phyloP scores from a whole-genome alignment of 2,113 vertebrate species.

The Microcebus lehilahytsara region DNA sequence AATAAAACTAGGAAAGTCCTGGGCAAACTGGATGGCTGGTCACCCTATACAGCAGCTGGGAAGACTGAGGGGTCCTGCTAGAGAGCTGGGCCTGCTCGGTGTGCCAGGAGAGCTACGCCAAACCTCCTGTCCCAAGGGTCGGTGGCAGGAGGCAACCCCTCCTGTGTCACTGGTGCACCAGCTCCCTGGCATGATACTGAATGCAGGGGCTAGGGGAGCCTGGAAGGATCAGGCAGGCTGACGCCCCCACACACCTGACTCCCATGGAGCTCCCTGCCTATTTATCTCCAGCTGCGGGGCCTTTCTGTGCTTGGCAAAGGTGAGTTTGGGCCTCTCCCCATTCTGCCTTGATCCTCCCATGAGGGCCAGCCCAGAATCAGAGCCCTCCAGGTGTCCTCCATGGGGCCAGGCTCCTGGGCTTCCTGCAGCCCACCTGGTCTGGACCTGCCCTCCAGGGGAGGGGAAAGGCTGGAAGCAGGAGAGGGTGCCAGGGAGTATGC shows the following conservation, averaged over 20 bases:
- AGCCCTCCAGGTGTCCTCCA: not conserved
- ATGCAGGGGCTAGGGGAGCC: not conserved
- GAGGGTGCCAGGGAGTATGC: rapidly evolving
- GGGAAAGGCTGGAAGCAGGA: not conserved
- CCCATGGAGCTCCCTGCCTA: not conserved
- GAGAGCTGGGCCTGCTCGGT: not conserved
- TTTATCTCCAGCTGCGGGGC: not conserved
- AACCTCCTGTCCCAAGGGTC: not conserved
- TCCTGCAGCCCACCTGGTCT: not conserved
- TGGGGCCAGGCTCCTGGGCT: not conserved
- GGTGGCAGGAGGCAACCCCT: not conserved
- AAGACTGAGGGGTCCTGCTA: not conserved
- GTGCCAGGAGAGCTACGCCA: not conserved
- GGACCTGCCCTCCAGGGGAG: not conserved
- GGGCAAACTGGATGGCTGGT: not conserved
- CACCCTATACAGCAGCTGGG: not conserved
- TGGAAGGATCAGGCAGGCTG: not conserved
- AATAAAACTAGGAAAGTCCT: not conserved
- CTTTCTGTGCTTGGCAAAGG: not conserved
- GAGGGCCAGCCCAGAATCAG: not conserved
- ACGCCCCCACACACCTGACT: no score
- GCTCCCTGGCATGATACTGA: not conserved
- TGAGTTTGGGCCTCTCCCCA: not conserved
- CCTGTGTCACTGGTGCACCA: rapidly evolving
- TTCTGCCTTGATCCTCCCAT: not conserved